Conservation (phyloP, 2,113 vertebrate species). For the Boleophthalmus pectinirostris region DNA sequence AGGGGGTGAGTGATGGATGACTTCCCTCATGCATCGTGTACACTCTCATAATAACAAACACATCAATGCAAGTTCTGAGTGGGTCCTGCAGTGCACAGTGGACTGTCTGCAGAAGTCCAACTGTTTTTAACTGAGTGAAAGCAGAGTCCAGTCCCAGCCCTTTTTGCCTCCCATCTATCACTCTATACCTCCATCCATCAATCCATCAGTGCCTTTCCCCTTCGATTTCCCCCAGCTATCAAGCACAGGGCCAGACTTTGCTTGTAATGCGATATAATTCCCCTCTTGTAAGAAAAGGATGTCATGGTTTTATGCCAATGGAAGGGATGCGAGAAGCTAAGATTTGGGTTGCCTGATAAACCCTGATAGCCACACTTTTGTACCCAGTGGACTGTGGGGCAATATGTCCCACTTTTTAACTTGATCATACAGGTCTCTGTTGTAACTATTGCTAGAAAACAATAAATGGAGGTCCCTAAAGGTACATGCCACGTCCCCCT, state of each 20-base stretch:
- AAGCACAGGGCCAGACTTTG: conserved; percentile 17
- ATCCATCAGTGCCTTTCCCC: conserved; percentile 46
- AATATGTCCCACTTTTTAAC: conserved; percentile 62
- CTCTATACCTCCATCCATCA: conserved; percentile 53
- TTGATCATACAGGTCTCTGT: conserved; percentile 52
- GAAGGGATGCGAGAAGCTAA: conserved; percentile 22
- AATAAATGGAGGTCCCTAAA: conserved; percentile 32
- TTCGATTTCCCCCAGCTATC: conserved; percentile 43
- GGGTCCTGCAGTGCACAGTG: conserved; percentile 24
- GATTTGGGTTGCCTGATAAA: conserved; percentile 45
- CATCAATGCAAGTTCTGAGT: conserved; percentile 10
- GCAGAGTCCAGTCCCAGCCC: conserved; percentile 32
- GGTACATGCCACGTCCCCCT: conserved; percentile 19
- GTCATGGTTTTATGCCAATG: conserved; percentile 37
- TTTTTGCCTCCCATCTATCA: conserved; percentile 55
- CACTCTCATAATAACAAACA: conserved; percentile 3
- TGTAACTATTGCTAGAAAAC: conserved; percentile 27
- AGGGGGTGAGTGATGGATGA: conserved; percentile 59
- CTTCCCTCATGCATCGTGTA: neutral
- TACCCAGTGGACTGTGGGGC: conserved; percentile 42
- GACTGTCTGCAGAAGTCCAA: conserved; percentile 12
- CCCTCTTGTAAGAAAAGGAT: conserved; percentile 49
- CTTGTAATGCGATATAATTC: conserved; percentile 55
- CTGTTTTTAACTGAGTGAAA: conserved; percentile 28
- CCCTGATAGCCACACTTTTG: conserved; percentile 47